A percentile compares a stretch with the other conserved stretches of the same genome.
Conservation (phyloP, 2,888 invertebrate genomes). For the Hyppa rectilinea region DNA sequence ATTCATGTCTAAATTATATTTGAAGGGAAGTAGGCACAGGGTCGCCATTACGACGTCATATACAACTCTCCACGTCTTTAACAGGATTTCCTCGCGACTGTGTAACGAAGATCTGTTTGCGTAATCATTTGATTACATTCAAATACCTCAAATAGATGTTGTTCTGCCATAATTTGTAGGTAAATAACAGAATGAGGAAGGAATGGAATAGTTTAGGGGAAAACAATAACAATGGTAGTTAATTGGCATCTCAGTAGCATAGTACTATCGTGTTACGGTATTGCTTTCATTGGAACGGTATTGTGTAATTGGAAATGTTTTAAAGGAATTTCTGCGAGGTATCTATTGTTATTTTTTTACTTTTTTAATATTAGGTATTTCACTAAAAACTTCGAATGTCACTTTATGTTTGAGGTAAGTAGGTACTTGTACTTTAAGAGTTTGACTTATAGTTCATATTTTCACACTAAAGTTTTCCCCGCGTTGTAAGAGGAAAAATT, state of each 20-base stretch:
- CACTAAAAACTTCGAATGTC: not conserved
- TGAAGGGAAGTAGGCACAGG: constrained; percentile 54
- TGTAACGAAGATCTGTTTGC: constrained; percentile 50
- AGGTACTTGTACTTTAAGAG: constrained; percentile 1
- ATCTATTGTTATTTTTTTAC: not conserved
- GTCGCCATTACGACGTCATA: constrained; percentile 77
- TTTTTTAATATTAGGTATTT: not conserved
- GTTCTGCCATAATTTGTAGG: constrained; percentile 16
- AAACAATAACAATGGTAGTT: constrained; percentile 19
- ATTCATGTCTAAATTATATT: constrained; percentile 61
- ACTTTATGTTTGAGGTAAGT: not conserved
- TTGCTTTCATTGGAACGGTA: constrained; percentile 24
- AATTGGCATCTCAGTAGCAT: constrained; percentile 37
- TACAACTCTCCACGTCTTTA: constrained; percentile 73
- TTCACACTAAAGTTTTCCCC: not conserved
- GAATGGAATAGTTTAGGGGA: constrained; percentile 29
- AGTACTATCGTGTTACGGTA: constrained; percentile 18
- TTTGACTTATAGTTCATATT: constrained; percentile 17
- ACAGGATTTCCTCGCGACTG: constrained; percentile 68
- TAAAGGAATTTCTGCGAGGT: not conserved
- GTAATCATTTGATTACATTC: constrained; percentile 65
- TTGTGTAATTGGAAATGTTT: constrained; percentile 12
- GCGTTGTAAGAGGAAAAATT: constrained; percentile 3
- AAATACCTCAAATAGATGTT: constrained; percentile 46
- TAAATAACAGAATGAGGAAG: constrained; percentile 26